A percentile compares a stretch with the other conserved stretches of the same genome.
Evolutionary conservation across 1,140 invertebrate species (phyloP).

Genomic region (Drosophila mojavensis): DNA sequence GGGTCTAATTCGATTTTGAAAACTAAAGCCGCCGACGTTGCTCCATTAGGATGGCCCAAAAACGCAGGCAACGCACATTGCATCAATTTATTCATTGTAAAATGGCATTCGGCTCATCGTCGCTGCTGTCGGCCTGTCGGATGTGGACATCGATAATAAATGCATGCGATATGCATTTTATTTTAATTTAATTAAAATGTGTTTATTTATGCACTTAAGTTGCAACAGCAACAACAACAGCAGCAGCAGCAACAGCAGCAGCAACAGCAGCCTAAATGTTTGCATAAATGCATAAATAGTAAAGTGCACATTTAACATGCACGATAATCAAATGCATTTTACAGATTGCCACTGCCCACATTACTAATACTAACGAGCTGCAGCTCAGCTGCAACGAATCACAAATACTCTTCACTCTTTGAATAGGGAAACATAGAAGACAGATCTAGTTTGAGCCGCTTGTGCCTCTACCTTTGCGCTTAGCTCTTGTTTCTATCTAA

Average conservation of each 20-base stretch:
- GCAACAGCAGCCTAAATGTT: slow-evolving; percentile 17
- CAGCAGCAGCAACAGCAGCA: slow-evolving; percentile 17
- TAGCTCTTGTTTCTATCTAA: no score
- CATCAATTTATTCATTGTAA: slow-evolving; percentile 68
- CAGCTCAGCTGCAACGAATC: neutral
- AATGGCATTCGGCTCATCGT: slow-evolving; percentile 36
- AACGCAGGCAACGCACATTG: slow-evolving; percentile 42
- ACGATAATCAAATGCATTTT: slow-evolving; percentile 32
- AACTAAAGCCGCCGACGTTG: slow-evolving; percentile 53
- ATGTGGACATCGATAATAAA: slow-evolving; percentile 62
- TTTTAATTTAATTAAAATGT: slow-evolving; percentile 60
- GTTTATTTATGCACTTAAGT: slow-evolving; percentile 60
- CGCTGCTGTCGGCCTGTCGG: slow-evolving; percentile 30
- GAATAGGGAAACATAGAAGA: no score
- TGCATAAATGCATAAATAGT: slow-evolving; percentile 44
- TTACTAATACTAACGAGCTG: no score
- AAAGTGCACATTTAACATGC: slow-evolving; percentile 49
- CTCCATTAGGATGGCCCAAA: slow-evolving; percentile 8
- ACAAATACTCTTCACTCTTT: neutral
- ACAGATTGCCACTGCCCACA: slow-evolving; percentile 4
- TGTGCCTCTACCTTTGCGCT: no score
- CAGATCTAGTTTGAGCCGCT: no score
- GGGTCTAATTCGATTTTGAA: slow-evolving; percentile 74
- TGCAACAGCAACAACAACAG: slow-evolving; percentile 28
- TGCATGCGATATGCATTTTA: slow-evolving; percentile 58